Percentiles rank a stretch among this genome's conserved stretches.
These are phyloP conservation scores for Ectemnius continuus DNA, from an alignment of 2,888 invertebrate species.

Conservation along the genomic window DNA sequence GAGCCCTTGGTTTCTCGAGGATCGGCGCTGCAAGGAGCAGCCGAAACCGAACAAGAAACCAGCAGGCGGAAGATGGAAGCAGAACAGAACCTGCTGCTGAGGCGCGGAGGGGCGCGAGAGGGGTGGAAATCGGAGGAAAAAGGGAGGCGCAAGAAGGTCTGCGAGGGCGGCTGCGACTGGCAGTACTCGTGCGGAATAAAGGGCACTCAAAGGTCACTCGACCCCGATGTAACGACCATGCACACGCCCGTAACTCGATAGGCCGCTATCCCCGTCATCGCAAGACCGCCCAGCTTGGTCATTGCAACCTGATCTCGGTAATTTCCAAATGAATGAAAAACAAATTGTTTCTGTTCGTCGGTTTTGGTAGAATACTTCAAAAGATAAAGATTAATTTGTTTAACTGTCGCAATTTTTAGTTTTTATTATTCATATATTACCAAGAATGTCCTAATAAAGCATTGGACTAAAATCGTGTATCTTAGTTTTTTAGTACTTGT, in stretches of 20 bases:
- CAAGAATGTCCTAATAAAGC: too few relatives aligned
- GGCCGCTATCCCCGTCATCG: slow-evolving; percentile 64
- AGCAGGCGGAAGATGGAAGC: too few relatives aligned
- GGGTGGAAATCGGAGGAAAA: not conserved
- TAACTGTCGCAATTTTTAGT: too few relatives aligned
- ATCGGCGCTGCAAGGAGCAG: slow-evolving; percentile 29
- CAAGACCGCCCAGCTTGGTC: slow-evolving; percentile 41
- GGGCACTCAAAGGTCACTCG: slow-evolving; percentile 59
- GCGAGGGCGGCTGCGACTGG: slow-evolving; percentile 50
- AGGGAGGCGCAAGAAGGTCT: slow-evolving; percentile 25
- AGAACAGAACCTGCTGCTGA: not conserved
- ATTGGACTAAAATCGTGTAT: too few relatives aligned
- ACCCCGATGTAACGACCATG: slow-evolving; percentile 64
- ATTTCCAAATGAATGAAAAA: too few relatives aligned
- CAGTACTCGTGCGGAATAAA: slow-evolving; percentile 56
- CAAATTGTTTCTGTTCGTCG: too few relatives aligned
- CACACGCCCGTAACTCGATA: slow-evolving; percentile 65
- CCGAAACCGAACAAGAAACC: too few relatives aligned
- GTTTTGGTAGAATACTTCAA: too few relatives aligned
- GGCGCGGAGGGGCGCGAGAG: not conserved
- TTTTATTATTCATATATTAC: too few relatives aligned
- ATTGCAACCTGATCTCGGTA: slow-evolving; percentile 19
- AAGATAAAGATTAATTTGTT: too few relatives aligned
- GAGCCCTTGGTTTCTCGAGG: slow-evolving; percentile 42
- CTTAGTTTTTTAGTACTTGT: too few relatives aligned